These are phyloP conservation scores for Malurus elegans DNA, from an alignment of 2,113 vertebrate genomes.

Conservation along the genomic window DNA sequence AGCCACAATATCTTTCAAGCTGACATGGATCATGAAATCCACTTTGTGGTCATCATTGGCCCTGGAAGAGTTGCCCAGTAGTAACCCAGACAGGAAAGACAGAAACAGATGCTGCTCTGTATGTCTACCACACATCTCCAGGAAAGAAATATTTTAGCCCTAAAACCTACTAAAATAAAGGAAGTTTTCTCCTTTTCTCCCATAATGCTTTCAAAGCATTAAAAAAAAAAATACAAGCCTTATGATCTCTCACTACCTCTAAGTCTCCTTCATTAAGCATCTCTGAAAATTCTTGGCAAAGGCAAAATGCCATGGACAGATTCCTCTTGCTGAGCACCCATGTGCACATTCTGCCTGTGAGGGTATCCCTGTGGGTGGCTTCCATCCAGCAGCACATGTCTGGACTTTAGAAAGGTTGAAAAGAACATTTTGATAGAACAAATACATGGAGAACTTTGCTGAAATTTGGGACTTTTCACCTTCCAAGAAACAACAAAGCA, in stretches of 20 bases:
- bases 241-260: background rate
- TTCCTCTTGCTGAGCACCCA: background rate
- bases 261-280: background rate
- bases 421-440: background rate
- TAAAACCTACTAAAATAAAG: background rate
- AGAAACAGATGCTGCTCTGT: background rate
- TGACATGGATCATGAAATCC: background rate
- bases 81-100: background rate
- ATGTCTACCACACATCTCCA: background rate
- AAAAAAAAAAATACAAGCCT: background rate
- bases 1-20: background rate
- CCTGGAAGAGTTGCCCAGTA: background rate
- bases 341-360: background rate
- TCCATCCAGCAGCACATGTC: fast-evolving
- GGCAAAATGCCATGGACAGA: background rate
- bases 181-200: fast-evolving
- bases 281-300: background rate
- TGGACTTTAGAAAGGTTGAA: background rate
- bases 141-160: background rate
- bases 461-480: constrained; percentile 1
- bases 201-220: background rate
- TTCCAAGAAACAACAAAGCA: background rate
- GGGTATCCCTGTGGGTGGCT: background rate
- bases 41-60: background rate
- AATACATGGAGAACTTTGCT: background rate